Evolutionary conservation across 2,113 vertebrate species (phyloP).

Genomic region (Gobio gobio): DNA sequence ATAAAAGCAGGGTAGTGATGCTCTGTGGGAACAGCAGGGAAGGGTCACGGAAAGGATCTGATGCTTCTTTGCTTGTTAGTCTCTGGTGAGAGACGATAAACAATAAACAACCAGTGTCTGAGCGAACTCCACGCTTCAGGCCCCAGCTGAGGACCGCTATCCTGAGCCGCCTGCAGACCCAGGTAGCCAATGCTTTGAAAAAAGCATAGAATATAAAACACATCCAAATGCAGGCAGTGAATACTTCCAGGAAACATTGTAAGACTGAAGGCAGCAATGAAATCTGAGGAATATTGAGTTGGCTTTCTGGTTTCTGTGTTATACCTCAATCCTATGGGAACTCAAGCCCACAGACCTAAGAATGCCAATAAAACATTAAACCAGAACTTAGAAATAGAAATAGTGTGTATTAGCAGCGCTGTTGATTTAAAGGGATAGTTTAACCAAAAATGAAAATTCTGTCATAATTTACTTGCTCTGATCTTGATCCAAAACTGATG

Average conservation of each 20-base stretch:
- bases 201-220: slow-evolving; percentile 22
- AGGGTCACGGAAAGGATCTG: slow-evolving; percentile 48
- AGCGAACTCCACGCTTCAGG: slow-evolving; percentile 17
- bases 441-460: neutral
- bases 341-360: slow-evolving; percentile 1
- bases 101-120: slow-evolving; percentile 26
- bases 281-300: neutral
- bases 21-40: slow-evolving; percentile 53
- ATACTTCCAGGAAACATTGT: slow-evolving; percentile 16
- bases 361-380: neutral
- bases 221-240: slow-evolving; percentile 1
- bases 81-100: slow-evolving; percentile 42
- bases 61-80: slow-evolving; percentile 40
- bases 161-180: slow-evolving; percentile 3
- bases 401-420: neutral
- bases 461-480: neutral
- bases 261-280: neutral
- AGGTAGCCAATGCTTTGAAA: neutral
- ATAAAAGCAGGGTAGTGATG: slow-evolving; percentile 52
- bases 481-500: neutral
- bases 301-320: neutral
- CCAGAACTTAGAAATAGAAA: neutral
- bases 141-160: neutral
- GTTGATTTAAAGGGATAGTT: neutral
- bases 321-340: neutral